Base-by-base conservation (phyloP, 2,797 vertebrate genomes). In the Podarcis lilfordi region DNA sequence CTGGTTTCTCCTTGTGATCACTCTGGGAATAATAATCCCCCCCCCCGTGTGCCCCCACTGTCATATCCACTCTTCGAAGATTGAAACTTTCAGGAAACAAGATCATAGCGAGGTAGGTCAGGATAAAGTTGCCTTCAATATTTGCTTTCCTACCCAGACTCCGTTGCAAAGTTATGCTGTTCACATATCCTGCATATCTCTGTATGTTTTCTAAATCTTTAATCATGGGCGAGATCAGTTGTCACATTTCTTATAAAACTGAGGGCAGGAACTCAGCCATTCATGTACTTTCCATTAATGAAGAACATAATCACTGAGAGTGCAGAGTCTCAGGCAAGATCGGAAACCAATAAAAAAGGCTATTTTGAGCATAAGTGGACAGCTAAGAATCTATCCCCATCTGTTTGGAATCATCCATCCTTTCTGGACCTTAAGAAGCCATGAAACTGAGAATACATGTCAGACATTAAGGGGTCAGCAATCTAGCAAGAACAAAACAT, bases 381-480 rank as follows among this genome's bases (percentile, higher is more conserved):
- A 27, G 40, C 81, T 92, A 23, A 79, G 80, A 40, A 78, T 2
- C 27, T 88, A 1, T 11, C 45, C 76, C 92, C 91, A 90, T 90
- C 88, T 94, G 92, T 92, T 95, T 83, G 90, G 61, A 91, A 93
- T 91, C 93, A 92, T 93, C 91, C 92, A 74, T 79, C 89, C 74
- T 91, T 91, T 89, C 92, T 86, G 50, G 89, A 72, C 86, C 23
- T 68, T 92, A 66, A 86, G 89, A 91, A 85, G n/a, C 89, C 5
- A 1, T 93, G 88, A 95, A 94, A 93, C 83, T 10, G 80, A 92
- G 91, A 91, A 71, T 91, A 10, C 64, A 88, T 86, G 79, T 93
- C 89, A 91, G 80, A 86, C 86, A 91, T 92, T 92, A 92, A 92
- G 69, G 92, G 93, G 92, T 94, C 93, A 95, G 72, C 27, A 83